Conservation (phyloP, 1,140 invertebrate species). For the Sinonovacula constricta region DNA sequence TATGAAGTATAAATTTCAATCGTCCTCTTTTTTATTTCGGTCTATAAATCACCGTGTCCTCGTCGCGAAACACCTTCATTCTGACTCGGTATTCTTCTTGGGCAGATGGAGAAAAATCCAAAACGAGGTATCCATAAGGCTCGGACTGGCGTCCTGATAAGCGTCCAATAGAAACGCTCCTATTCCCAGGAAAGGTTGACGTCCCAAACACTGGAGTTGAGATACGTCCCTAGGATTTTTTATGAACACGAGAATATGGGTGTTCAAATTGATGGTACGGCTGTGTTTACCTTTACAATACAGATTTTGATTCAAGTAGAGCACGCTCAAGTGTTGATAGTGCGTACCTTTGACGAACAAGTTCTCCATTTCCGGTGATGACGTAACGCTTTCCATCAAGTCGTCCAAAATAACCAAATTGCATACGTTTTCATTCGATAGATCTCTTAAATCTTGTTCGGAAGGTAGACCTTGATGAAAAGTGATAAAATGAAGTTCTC, state of each 20-base stretch:
- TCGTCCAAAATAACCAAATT: slow-evolving; percentile 35
- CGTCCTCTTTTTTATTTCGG: background rate
- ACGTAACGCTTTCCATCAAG: slow-evolving; percentile 21
- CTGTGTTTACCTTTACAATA: slow-evolving; percentile 28
- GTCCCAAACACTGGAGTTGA: slow-evolving; percentile 8
- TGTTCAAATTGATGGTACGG: slow-evolving; percentile 35
- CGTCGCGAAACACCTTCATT: slow-evolving; percentile 12
- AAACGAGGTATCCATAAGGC: background rate
- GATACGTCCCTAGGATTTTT: slow-evolving; percentile 39
- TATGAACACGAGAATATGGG: slow-evolving; percentile 16
- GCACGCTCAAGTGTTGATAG: slow-evolving; percentile 21
- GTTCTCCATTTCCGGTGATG: slow-evolving; percentile 23
- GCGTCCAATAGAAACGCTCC: slow-evolving; percentile 19
- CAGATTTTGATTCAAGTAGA: slow-evolving; percentile 43
- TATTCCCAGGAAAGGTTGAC: slow-evolving; percentile 23
- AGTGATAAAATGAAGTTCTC: slow-evolving; percentile 11
- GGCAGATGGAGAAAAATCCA: background rate
- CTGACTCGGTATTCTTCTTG: slow-evolving; percentile 17
- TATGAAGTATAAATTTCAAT: background rate
- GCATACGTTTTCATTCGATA: slow-evolving; percentile 8
- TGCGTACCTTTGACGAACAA: slow-evolving; percentile 36
- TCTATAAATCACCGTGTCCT: slow-evolving; percentile 34
- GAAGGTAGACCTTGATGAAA: slow-evolving; percentile 10
- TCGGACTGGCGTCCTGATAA: slow-evolving; percentile 19
- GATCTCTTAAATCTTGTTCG: background rate